Conservation (phyloP, 2,797 vertebrate species). For the Amphiprion clarkii region DNA sequence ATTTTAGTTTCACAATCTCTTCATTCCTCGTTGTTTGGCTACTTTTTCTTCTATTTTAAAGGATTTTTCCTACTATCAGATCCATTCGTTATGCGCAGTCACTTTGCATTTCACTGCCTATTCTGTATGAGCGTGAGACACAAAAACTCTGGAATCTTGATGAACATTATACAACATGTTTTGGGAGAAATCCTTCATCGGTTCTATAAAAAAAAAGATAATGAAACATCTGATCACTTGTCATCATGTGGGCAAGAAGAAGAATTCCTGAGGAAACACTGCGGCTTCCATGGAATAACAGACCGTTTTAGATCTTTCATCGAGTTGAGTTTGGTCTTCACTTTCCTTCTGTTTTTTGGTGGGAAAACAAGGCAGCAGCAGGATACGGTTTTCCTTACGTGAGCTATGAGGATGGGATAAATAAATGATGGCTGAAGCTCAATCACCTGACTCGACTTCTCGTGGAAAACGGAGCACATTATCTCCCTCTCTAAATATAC, state of each 20-base stretch:
- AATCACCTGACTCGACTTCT: background rate
- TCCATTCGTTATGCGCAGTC: too few relatives aligned
- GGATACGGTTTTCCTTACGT: background rate
- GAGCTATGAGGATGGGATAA: background rate
- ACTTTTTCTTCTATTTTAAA: too few relatives aligned
- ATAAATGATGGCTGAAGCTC: conserved; percentile 7
- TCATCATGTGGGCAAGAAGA: conserved; percentile 19
- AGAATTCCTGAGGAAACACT: conserved; percentile 19
- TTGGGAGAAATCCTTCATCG: background rate
- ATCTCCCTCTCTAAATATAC: conserved; percentile 20
- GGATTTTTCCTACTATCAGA: too few relatives aligned
- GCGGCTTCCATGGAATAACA: conserved; percentile 7
- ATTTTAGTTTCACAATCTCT: too few relatives aligned
- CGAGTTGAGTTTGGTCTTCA: background rate
- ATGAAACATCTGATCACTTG: conserved; percentile 10
- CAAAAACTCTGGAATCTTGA: background rate
- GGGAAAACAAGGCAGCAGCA: background rate
- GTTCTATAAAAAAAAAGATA: conserved; percentile 15
- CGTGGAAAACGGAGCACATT: background rate
- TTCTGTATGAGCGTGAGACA: too few relatives aligned
- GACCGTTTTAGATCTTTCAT: background rate
- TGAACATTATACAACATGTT: background rate
- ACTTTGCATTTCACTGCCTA: too few relatives aligned
- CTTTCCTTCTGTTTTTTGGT: conserved; percentile 1
- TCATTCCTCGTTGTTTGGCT: too few relatives aligned